Base-by-base conservation (phyloP, 2,888 invertebrate genomes). In the Tinea trinotella region DNA sequence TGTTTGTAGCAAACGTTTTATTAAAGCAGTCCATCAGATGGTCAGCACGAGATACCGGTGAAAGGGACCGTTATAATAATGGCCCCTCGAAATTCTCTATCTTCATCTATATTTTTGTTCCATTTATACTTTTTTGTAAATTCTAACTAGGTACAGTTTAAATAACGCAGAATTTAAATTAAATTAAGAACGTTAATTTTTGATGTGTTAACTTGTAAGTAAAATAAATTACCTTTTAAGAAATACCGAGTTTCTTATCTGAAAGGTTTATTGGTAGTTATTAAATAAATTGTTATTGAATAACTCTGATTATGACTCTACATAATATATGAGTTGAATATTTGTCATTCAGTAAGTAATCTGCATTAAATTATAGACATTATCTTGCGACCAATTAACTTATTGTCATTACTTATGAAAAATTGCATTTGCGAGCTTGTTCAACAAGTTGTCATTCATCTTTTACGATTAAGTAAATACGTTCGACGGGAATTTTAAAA, bases 61-160 rank as follows among this genome's bases (percentile, higher is more conserved):
- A 85, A 84, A 84, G 83, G 81, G 64, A 76, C 83, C 82, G 83
- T 83, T 84, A 84, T 63, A 69, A 70, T 80, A 76, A 82, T 80
- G 71, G 78, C 74, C 75, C 62, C 71, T 74, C 69, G 69, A 70
- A 75, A 72, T 70, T 67, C 70, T 71, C 72, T 73, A 70, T 65
- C 73, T 73, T 71, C 69, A 73, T 71, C 30, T 40, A 4, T 13
- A 13, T 13, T 40, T 15, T 40, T 17, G 2, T 40, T 15, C 40
- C 7, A 17, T 3, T 40, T 40, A 40, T 13, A 17, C 36, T 10
- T 36, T 13, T 36, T 36, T 4, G 36, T 36, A 36, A 36, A 36
- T 4, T 36, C 36, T n/a, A 30, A 30, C 10, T 36, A n/a, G 36
- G 6, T 5, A 36, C 12, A n/a, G 44, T 44, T 7, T 46, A 7